These are phyloP conservation scores for Leucoma salicis DNA, from an alignment of 2,888 invertebrate species.

Conservation along the genomic window DNA sequence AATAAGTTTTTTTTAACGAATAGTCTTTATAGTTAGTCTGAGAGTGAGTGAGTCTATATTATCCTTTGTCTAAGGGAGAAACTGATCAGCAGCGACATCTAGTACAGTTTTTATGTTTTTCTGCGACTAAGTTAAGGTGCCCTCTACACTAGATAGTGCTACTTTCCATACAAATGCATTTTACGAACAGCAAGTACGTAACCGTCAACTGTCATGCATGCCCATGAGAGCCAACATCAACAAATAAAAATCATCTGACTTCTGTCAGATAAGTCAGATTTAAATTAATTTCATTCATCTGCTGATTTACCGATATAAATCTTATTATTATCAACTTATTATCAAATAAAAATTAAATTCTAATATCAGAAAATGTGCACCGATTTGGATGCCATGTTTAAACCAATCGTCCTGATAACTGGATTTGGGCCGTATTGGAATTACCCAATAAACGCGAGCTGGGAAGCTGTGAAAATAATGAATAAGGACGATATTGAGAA, in stretches of 20 bases:
- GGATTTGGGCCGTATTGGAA: constrained; percentile 91
- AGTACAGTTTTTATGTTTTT: too few relatives aligned
- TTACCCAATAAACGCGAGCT: constrained; percentile 90
- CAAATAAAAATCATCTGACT: constrained; percentile 13
- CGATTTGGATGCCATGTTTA: constrained; percentile 51
- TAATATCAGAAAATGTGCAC: constrained; percentile 35
- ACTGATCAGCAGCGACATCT: too few relatives aligned
- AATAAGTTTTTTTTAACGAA: too few relatives aligned
- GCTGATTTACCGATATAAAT: not conserved
- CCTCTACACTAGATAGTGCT: too few relatives aligned
- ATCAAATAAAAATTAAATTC: not conserved
- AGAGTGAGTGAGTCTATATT: too few relatives aligned
- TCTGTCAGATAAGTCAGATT: constrained; percentile 1
- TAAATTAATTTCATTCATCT: not conserved
- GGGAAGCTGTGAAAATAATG: constrained; percentile 89
- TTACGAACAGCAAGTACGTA: too few relatives aligned
- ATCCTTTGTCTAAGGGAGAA: too few relatives aligned
- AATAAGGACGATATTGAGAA: constrained; percentile 77
- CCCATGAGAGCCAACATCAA: constrained; percentile 8
- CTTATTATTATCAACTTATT: not conserved
- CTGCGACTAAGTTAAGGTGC: too few relatives aligned
- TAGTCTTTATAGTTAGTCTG: too few relatives aligned
- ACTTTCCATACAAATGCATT: too few relatives aligned
- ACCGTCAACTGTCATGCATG: too few relatives aligned
- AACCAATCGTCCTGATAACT: constrained; percentile 82